phyloP scores from a whole-genome alignment of 2,797 vertebrate species.

The Varecia variegata region DNA sequence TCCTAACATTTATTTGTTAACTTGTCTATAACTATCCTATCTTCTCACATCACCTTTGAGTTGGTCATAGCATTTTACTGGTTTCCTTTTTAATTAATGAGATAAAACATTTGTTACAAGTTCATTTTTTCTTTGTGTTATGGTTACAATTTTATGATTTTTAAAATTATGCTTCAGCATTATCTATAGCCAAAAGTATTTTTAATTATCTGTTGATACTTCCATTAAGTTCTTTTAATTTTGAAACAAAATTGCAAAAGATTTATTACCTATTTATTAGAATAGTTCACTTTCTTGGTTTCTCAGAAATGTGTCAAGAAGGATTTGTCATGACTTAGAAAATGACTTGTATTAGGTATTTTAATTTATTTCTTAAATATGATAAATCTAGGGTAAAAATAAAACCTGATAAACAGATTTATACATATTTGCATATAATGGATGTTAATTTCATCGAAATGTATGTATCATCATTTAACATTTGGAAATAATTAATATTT shows the following conservation, averaged over 20 bases:
- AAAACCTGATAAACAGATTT: background rate
- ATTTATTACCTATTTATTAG: background rate
- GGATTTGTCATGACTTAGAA: background rate
- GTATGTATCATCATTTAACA: background rate
- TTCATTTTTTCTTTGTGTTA: background rate
- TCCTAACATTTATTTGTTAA: background rate
- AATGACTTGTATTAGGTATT: background rate
- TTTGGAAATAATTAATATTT: background rate
- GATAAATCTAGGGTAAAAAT: background rate
- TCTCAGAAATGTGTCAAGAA: background rate
- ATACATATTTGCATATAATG: background rate
- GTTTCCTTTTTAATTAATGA: background rate
- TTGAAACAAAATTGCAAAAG: background rate
- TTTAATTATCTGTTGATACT: background rate
- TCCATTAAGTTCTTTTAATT: background rate
- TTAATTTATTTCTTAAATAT: background rate
- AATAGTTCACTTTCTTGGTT: background rate
- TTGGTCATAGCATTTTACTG: background rate
- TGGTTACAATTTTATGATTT: background rate
- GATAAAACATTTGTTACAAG: background rate
- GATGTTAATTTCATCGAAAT: background rate
- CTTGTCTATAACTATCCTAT: background rate
- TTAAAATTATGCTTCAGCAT: background rate
- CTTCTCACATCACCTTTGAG: background rate
- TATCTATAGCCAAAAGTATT: background rate